Evolutionary conservation across 2,113 vertebrate genomes (phyloP).

Genomic region (Lampris incognitus): DNA sequence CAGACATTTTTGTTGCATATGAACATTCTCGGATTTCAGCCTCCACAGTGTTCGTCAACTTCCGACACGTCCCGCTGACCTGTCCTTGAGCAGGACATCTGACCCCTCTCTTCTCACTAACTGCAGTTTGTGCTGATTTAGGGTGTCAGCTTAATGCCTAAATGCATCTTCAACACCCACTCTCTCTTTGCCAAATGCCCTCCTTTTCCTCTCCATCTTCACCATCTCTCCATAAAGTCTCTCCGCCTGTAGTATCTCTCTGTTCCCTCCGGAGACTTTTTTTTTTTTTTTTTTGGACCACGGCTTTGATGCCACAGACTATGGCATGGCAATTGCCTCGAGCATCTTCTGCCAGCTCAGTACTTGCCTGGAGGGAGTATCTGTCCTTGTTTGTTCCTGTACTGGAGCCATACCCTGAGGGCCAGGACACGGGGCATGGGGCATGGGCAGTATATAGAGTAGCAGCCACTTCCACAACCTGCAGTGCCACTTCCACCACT

Average conservation of each 20-base stretch:
- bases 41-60: slow-evolving; percentile 18
- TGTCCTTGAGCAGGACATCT: slow-evolving; percentile 1
- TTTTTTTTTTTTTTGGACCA: slow-evolving; percentile 17
- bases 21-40: slow-evolving; percentile 37
- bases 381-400: slow-evolving; percentile 46
- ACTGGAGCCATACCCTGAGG: slow-evolving; percentile 1
- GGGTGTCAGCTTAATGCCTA: slow-evolving; percentile 32
- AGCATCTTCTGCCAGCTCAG: slow-evolving; percentile 45
- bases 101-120: slow-evolving; percentile 31
- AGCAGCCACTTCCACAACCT: slow-evolving; percentile 44
- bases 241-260: slow-evolving; percentile 23
- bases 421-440: neutral
- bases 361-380: slow-evolving; percentile 25
- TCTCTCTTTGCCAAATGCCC: slow-evolving; percentile 4
- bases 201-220: neutral
- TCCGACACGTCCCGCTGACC: neutral
- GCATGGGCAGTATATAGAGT: slow-evolving; percentile 14
- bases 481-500: slow-evolving; percentile 19
- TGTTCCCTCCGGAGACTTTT: slow-evolving; percentile 53
- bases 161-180: slow-evolving; percentile 19
- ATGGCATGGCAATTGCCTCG: slow-evolving; percentile 32
- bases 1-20: too few species aligned
- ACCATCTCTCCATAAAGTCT: slow-evolving; percentile 4
- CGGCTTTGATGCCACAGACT: slow-evolving; percentile 55
- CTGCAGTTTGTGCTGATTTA: slow-evolving; percentile 29